phyloP scores from a whole-genome alignment of 2,888 invertebrate genomes.

The Torymus tubicola region DNA sequence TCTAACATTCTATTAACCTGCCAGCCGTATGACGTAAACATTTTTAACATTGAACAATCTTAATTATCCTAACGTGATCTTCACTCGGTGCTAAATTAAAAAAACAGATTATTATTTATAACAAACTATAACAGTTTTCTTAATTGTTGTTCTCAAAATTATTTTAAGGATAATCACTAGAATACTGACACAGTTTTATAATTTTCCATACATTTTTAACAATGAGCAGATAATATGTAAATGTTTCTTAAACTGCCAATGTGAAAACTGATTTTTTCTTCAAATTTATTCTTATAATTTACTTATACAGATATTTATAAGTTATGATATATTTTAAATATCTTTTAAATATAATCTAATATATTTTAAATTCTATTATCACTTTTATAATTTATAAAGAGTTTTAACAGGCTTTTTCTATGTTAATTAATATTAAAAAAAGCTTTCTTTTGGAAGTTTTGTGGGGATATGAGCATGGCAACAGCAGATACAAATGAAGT shows the following conservation, averaged over 20 bases:
- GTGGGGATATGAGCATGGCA: no score
- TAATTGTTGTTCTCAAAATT: no score
- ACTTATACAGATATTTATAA: no score
- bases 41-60: conserved; percentile 19
- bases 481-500: conserved; percentile 28
- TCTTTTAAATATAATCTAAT: no score
- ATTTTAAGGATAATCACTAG: background rate
- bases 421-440: background rate
- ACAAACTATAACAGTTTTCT: no score
- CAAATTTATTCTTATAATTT: no score
- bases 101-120: background rate
- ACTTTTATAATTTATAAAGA: no score
- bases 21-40: conserved; percentile 6
- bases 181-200: conserved; percentile 14
- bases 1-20: conserved; percentile 39
- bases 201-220: background rate
- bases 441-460: background rate
- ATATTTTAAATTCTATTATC: background rate
- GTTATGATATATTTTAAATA: no score
- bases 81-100: conserved; percentile 40
- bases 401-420: conserved; percentile 4
- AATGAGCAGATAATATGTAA: no score
- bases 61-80: conserved; percentile 2
- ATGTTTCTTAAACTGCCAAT: no score
- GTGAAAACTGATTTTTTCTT: no score